Conservation (phyloP, 2,797 vertebrate species). For the Chromis chromis region DNA sequence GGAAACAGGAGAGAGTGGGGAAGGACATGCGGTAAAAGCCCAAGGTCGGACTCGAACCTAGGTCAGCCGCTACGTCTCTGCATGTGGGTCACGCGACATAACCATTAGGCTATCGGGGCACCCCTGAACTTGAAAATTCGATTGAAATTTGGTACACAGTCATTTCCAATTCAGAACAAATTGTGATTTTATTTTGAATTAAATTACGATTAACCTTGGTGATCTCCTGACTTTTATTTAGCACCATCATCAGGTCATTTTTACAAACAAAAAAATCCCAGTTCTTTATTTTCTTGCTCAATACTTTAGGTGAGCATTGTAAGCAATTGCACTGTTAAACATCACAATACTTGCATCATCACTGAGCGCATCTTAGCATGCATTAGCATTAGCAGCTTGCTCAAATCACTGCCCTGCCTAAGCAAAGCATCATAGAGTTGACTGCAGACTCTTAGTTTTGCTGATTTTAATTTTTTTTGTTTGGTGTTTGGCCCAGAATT, state of each 20-base stretch:
- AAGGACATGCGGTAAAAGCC: too few relatives aligned
- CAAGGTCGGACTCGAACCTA: too few relatives aligned
- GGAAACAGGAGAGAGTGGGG: too few relatives aligned
- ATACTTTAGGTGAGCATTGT: not conserved
- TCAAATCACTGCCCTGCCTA: not conserved
- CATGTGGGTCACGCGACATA: too few relatives aligned
- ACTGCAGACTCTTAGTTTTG: not conserved
- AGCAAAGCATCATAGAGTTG: too few relatives aligned
- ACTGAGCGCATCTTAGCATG: not conserved
- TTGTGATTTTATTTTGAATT: not conserved
- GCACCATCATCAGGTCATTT: too few relatives aligned
- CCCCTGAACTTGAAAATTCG: too few relatives aligned
- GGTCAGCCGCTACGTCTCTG: too few relatives aligned
- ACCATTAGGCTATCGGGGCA: too few relatives aligned
- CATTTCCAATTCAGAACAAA: not conserved
- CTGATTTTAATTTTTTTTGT: not conserved
- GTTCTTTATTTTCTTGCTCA: not conserved
- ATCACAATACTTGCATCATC: not conserved
- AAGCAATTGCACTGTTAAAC: not conserved
- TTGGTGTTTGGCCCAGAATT: slow-evolving; percentile 2
- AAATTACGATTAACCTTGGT: too few relatives aligned
- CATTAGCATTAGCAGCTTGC: not conserved
- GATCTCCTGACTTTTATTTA: too few relatives aligned
- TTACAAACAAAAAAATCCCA: too few relatives aligned
- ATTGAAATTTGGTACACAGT: not conserved